Evolutionary conservation across 2,888 invertebrate species (phyloP), one percentile per base, ranked within the genome.

Genomic region (Folsomia candida): DNA sequence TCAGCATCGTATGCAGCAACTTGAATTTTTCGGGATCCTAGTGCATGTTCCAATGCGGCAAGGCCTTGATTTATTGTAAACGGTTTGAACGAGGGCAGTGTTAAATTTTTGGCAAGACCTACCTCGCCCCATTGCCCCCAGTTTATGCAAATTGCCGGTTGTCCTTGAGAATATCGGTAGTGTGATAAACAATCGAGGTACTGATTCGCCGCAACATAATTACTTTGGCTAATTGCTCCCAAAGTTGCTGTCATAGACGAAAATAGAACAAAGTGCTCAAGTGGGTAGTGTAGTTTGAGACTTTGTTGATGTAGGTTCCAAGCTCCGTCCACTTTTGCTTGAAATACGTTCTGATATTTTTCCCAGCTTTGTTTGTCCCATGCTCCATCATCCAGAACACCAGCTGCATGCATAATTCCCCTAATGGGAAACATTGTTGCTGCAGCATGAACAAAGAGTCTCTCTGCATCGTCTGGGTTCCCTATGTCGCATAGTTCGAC

Each of bases 101-200:
- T 61, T 3, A 69, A 4, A 54, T 69, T 67, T 1, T 69, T 67
- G 1, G 69, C 72, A 4, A 72, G 29, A 4, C 72, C 72, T 1
- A 72, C 72, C 51, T 70, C 58, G 2, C 72, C 72, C 72, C 72
- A 72, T 14, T 67, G 62, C 4, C 69, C 72, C 72, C 72, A 72
- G 27, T 72, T 70, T 18, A 72, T 61, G 6, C 60, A 63, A 0
- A 37, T 69, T 1, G 64, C 70, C 22, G 69, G 67, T 28, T 69
- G 65, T 1, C 72, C 72, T 3, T 61, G 18, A 0, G 54, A 61
- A 2, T 24, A 22, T 22, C 72, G 25, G 24, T 70, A 68, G 22
- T 28, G n/a, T 0, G 68, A 64, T 9, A 72, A 28, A 1, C 59
- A 20, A 24, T 72, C 72, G 6, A 67, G 54, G 47, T 63, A 72